Conservation (phyloP, 2,888 invertebrate genomes). For the Aelia acuminata region DNA sequence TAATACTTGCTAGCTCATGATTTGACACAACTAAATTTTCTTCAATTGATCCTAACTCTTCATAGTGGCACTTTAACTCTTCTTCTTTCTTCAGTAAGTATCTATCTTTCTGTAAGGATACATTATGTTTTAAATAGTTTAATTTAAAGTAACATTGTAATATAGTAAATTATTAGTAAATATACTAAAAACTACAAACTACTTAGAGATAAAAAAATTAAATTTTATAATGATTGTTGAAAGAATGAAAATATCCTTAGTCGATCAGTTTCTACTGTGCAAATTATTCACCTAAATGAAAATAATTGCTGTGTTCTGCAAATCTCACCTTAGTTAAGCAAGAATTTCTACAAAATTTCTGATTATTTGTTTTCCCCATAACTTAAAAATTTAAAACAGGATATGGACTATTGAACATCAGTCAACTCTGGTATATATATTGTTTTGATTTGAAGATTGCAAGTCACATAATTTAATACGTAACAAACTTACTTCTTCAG, state of each 20-base stretch:
- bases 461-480: background rate
- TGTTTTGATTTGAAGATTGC: background rate
- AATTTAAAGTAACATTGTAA: no score
- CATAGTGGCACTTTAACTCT: background rate
- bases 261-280: no score
- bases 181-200: background rate
- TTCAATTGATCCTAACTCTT: background rate
- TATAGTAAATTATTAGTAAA: background rate
- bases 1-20: background rate
- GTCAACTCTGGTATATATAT: background rate
- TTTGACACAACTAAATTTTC: background rate
- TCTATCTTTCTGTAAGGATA: background rate
- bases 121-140: background rate
- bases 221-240: no score
- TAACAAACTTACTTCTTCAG: slow-evolving; percentile 1
- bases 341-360: no score
- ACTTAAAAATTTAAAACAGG: background rate
- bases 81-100: background rate
- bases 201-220: background rate
- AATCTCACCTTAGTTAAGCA: no score
- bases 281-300: no score
- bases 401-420: background rate
- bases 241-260: no score
- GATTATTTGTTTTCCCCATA: background rate
- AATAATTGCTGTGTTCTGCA: no score